These are phyloP conservation scores for Oscheius sp. DNA, from an alignment of 2,888 invertebrate genomes.

Conservation along the genomic window DNA sequence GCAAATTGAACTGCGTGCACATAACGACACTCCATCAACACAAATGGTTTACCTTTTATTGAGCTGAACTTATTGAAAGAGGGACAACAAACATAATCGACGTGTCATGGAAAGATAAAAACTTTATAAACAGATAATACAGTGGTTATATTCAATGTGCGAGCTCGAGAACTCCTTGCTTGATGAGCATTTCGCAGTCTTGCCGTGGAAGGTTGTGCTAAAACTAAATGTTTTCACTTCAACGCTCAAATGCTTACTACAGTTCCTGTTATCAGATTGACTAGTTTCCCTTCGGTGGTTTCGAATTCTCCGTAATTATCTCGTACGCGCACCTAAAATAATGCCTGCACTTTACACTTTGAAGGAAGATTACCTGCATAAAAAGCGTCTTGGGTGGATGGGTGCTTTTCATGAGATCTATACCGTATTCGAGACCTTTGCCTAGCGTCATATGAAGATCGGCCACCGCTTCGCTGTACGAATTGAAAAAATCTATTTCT, in stretches of 20 bases:
- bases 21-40: too few relatives aligned
- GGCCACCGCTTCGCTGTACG: constrained; percentile 79
- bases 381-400: constrained; percentile 79
- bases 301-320: constrained; percentile 93
- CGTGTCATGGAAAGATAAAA: too few relatives aligned
- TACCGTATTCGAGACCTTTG: not conserved
- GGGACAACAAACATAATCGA: too few relatives aligned
- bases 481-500: constrained; percentile 84
- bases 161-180: constrained; percentile 65
- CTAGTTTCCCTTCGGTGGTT: constrained; percentile 89
- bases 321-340: constrained; percentile 84
- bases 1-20: not conserved
- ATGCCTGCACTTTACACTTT: not conserved
- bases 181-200: constrained; percentile 68
- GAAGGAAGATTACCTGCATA: constrained; percentile 44
- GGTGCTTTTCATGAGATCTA: constrained; percentile 73
- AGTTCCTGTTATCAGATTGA: constrained; percentile 88
- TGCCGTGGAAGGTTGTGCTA: constrained; percentile 66
- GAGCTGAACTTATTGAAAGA: too few relatives aligned
- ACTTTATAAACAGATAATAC: not conserved
- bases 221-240: not conserved
- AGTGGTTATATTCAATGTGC: constrained; percentile 29
- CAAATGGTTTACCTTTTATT: too few relatives aligned
- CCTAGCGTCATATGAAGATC: constrained; percentile 38
- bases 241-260: constrained; percentile 76